A percentile compares a stretch with the other conserved stretches of the same genome.
Conservation (phyloP, 2,888 invertebrate genomes). For the Cryptus armator region DNA sequence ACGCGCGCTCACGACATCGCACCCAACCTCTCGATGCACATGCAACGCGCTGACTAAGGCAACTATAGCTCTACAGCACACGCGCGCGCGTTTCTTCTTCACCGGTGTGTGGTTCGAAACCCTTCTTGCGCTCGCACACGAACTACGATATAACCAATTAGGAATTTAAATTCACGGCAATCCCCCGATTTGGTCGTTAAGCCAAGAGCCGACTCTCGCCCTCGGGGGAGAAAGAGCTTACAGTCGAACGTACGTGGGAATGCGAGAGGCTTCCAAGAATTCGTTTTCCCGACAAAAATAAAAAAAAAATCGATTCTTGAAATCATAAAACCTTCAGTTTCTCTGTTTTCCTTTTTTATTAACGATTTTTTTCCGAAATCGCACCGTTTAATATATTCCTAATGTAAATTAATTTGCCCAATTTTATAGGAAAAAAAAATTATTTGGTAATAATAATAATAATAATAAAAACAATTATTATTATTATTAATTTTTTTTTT, state of each 20-base stretch:
- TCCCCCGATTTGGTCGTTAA: constrained; percentile 79
- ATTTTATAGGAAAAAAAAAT: no score
- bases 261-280: constrained; percentile 25
- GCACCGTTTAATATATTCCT: no score
- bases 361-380: neutral
- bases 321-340: neutral
- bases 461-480: no score
- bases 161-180: constrained; percentile 78
- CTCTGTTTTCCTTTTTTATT: neutral
- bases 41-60: constrained; percentile 29
- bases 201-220: constrained; percentile 50
- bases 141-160: constrained; percentile 75
- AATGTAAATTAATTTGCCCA: no score
- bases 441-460: no score
- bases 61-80: neutral
- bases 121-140: constrained; percentile 50
- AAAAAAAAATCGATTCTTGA: constrained; percentile 27
- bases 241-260: constrained; percentile 39
- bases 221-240: constrained; percentile 8
- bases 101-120: constrained; percentile 10
- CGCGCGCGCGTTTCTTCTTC: constrained; percentile 30
- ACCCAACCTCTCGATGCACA: constrained; percentile 27
- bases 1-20: constrained; percentile 47
- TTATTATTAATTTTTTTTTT: no score
- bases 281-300: neutral